Percentiles rank a stretch among this genome's conserved stretches.
Evolutionary conservation across 2,113 vertebrate genomes (phyloP).

Genomic region (Silurus asotus): DNA sequence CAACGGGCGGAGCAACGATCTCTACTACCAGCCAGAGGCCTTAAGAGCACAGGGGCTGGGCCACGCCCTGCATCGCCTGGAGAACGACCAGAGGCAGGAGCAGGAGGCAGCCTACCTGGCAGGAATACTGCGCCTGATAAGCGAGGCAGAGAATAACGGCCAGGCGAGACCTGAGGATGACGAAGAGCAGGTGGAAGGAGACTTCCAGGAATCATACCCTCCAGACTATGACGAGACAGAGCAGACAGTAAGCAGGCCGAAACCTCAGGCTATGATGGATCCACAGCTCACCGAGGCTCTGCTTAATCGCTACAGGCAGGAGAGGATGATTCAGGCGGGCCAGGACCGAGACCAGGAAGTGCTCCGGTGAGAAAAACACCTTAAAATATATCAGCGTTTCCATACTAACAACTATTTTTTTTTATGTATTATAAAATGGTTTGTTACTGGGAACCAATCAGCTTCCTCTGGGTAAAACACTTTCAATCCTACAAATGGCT

Average conservation of each 20-base stretch:
- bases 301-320: slow-evolving; percentile 65
- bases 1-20: slow-evolving; percentile 55
- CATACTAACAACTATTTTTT: background rate
- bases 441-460: background rate
- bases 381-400: background rate
- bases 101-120: slow-evolving; percentile 71
- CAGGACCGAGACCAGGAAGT: slow-evolving; percentile 63
- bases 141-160: slow-evolving; percentile 58
- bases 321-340: slow-evolving; percentile 57
- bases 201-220: slow-evolving; percentile 62
- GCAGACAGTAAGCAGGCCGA: slow-evolving; percentile 61
- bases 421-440: too few species aligned
- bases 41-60: slow-evolving; percentile 68
- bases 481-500: background rate
- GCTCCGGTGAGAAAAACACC: slow-evolving; percentile 63
- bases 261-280: slow-evolving; percentile 64
- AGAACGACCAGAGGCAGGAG: slow-evolving; percentile 73
- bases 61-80: slow-evolving; percentile 74
- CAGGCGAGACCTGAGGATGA: slow-evolving; percentile 60
- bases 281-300: slow-evolving; percentile 68
- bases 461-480: background rate
- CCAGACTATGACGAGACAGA: slow-evolving; percentile 75
- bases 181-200: slow-evolving; percentile 59
- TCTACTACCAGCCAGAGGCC: slow-evolving; percentile 67
- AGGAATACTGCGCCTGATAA: slow-evolving; percentile 72